A percentile compares a stretch with the other conserved stretches of the same genome.
Evolutionary conservation across 2,888 invertebrate species (phyloP).

Genomic region (Apamea anceps): DNA sequence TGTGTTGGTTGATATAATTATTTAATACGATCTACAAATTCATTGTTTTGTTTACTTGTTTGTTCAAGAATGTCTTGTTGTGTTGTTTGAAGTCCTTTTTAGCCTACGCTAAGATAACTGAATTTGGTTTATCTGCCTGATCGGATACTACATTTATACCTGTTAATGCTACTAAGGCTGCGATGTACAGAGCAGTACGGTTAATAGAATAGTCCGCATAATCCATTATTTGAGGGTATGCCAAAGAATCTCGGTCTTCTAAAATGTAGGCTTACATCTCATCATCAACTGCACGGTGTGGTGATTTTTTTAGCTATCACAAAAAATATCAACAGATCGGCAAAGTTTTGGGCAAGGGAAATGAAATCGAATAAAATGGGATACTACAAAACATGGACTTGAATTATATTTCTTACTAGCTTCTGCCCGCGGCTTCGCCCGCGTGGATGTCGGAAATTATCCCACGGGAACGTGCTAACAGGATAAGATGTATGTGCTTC

Average conservation of each 20-base stretch:
- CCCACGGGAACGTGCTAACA: too few relatives aligned
- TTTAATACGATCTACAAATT: constrained; percentile 34
- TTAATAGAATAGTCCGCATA: background rate
- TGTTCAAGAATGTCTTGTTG: constrained; percentile 1
- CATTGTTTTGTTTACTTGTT: constrained; percentile 31
- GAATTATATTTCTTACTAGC: background rate
- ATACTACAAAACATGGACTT: background rate
- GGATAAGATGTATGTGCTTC: too few relatives aligned
- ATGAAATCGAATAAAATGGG: background rate
- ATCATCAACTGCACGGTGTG: background rate
- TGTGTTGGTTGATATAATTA: constrained; percentile 19
- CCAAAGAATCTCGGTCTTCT: background rate
- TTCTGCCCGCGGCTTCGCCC: too few relatives aligned
- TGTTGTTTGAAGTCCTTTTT: background rate
- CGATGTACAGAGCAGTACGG: too few relatives aligned
- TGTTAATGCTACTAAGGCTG: background rate
- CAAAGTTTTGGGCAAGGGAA: too few relatives aligned
- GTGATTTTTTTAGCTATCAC: background rate
- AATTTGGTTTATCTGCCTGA: too few relatives aligned
- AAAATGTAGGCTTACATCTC: background rate
- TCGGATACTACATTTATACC: too few relatives aligned
- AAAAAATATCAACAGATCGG: too few relatives aligned
- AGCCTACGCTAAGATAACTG: too few relatives aligned
- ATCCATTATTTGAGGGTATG: background rate
- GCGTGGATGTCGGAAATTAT: too few relatives aligned